Percentiles rank a stretch among this genome's conserved stretches.
Evolutionary conservation across 2,888 invertebrate species (phyloP).

Genomic region (Punctoribates punctum): DNA sequence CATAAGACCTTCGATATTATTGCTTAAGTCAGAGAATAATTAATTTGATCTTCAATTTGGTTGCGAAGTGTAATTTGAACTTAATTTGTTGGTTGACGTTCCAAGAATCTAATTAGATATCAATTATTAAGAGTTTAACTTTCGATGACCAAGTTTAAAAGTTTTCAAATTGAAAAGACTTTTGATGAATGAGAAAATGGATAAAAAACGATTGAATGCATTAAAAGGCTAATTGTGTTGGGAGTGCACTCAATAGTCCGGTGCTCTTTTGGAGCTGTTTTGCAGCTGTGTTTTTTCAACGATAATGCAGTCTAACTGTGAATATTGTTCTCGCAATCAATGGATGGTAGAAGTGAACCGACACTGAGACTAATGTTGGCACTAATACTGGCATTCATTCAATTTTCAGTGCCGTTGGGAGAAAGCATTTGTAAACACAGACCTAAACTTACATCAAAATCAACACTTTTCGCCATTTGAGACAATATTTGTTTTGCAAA

Average conservation of each 20-base stretch:
- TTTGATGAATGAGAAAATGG: no score
- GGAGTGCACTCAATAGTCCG: no score
- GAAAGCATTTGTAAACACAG: background rate
- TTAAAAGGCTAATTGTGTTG: background rate
- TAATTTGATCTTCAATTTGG: no score
- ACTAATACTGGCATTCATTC: background rate
- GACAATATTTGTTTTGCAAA: slow-evolving; percentile 23
- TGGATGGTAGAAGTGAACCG: background rate
- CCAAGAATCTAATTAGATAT: no score
- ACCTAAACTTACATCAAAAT: slow-evolving; percentile 32
- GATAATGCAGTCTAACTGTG: background rate
- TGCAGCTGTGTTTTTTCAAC: slow-evolving; percentile 31
- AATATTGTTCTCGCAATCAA: background rate
- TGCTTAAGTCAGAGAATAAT: no score
- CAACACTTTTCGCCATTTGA: slow-evolving; percentile 11
- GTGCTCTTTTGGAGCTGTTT: slow-evolving; percentile 3
- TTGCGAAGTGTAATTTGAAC: no score
- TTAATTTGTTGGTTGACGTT: no score
- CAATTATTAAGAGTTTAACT: no score
- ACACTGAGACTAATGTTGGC: background rate
- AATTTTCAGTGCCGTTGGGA: background rate
- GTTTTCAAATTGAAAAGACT: no score
- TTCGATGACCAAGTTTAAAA: no score
- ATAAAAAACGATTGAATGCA: background rate
- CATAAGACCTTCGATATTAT: no score